Base-by-base conservation (phyloP, 1,140 invertebrate genomes). In the Megathymus violae region DNA sequence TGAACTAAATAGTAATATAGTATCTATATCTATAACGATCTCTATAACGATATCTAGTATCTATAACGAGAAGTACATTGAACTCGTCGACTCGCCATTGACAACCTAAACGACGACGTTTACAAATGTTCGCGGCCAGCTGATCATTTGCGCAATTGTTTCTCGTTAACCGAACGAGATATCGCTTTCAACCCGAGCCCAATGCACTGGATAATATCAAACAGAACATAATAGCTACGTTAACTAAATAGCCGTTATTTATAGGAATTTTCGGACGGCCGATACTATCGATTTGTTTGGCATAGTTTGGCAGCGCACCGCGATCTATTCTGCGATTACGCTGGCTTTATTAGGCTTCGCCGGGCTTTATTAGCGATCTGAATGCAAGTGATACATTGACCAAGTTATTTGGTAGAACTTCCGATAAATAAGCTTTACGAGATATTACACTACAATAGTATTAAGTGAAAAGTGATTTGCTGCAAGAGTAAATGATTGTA, bases 321-420 rank as follows among this genome's bases (percentile, higher is more conserved):
- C 56, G 56, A 59, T 59, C 56, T 59, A 59, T 59, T 47, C 31
- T 16, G 27, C 31, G 56, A 59, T 59, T 59, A 59, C 36, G 44
- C 43, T 31, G 43, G 56, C 56, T 59, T 58, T 59, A 59, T 41
- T 59, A 59, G 27, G 54, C 54, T 59, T 59, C 38, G 13, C 41
- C 43, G 11, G 31, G 56, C 4, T 47, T 47, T 47, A 59, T 59
- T 47, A 59, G 41, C 41, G 56, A 46, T 44, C 41, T 47, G 22
- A 38, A 59, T 47, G 43, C 31, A 59, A 59, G 16, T 47, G 15
- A 59, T 47, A 31, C 36, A 36, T 47, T 16, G 11, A 14, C 5
- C 15, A 11, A 36, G 38, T 38, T 47, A 25, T 38, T 40, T 47
- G 31, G 56, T 36, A 19, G 22, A 34, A 5, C 40, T 34, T 19